Evolutionary conservation across 2,888 invertebrate species (phyloP), one percentile per base, ranked within the genome.

Genomic region (Drosophila melanocephala): DNA sequence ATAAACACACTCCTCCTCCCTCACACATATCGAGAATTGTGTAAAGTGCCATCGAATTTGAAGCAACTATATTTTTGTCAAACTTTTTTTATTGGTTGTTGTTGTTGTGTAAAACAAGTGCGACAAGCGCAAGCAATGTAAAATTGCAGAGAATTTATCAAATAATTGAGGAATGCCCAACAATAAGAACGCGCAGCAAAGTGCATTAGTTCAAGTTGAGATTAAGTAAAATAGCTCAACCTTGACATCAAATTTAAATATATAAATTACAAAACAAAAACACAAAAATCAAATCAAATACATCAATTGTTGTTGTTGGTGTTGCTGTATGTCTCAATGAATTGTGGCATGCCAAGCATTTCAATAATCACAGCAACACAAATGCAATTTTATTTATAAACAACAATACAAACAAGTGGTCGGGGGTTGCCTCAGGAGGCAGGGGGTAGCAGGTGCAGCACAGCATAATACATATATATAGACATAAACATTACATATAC

Each of bases 301-400:
- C 35, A 52, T 57, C 30, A 52, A 37, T 33, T 22, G 55, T 42
- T 42, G 22, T 26, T 33, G 61, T 64, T 47, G 47, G 4, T 64
- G 58, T 39, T 50, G 35, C 16, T 57, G 30, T 32, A 30, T 32
- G 32, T 51, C 56, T 52, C 33, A 75, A 67, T 64, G 81, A 55
- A 39, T 68, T 65, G 61, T 42, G 75, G 78, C 83, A 89, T 80
- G 81, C 70, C 73, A 75, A 68, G 65, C 80, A 85, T 87, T 80
- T 81, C 72, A 66, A 63, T 78, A 75, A 81, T 64, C 68, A 75
- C 65, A 62, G 51, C 63, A n/a, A 62, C 67, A 44, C 57, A 35
- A 69, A 69, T 79, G 58, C 69, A 52, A 59, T 66, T 71, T 67
- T 73, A 68, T 58, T 77, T 80, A 75, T 83, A 63, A 47, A 55